Evolutionary conservation across 1,140 invertebrate species (phyloP).

Genomic region (Penaeus chinensis): DNA sequence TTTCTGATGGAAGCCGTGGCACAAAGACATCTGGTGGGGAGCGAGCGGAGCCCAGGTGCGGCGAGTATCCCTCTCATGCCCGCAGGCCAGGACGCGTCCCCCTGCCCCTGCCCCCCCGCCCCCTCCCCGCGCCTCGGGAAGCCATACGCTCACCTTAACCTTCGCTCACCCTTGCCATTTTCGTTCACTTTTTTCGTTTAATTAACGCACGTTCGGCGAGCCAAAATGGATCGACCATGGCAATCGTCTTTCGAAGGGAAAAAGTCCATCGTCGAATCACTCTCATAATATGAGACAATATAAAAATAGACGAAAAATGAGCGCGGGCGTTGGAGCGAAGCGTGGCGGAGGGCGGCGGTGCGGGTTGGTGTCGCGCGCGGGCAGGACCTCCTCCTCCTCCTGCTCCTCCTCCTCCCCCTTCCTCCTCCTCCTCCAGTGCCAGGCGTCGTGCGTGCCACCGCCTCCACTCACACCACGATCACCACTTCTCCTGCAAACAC

Average conservation of each 20-base stretch:
- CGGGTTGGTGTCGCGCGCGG: constrained; percentile 39
- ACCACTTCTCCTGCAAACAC: constrained; percentile 11
- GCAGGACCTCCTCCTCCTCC: constrained; percentile 13
- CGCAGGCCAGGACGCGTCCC: constrained; percentile 59
- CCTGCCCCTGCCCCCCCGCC: constrained; percentile 22
- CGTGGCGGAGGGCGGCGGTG: neutral
- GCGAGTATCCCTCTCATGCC: constrained; percentile 59
- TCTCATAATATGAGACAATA: neutral
- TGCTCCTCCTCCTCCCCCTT: neutral
- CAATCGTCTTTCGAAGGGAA: neutral
- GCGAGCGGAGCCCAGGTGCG: constrained; percentile 46
- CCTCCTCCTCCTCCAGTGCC: constrained; percentile 31
- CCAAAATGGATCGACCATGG: no score
- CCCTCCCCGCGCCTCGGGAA: constrained; percentile 44
- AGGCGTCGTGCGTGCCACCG: constrained; percentile 59
- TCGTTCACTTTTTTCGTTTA: constrained; percentile 27
- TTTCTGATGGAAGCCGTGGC: no score
- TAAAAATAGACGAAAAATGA: neutral
- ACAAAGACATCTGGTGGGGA: constrained; percentile 45
- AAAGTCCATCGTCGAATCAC: neutral
- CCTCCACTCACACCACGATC: constrained; percentile 37
- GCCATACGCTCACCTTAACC: constrained; percentile 53
- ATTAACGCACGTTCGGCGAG: neutral
- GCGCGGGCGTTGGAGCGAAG: neutral
- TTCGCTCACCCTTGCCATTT: constrained; percentile 46